Evolutionary conservation across 2,888 invertebrate genomes (phyloP).

Genomic region (Sipha maydis): DNA sequence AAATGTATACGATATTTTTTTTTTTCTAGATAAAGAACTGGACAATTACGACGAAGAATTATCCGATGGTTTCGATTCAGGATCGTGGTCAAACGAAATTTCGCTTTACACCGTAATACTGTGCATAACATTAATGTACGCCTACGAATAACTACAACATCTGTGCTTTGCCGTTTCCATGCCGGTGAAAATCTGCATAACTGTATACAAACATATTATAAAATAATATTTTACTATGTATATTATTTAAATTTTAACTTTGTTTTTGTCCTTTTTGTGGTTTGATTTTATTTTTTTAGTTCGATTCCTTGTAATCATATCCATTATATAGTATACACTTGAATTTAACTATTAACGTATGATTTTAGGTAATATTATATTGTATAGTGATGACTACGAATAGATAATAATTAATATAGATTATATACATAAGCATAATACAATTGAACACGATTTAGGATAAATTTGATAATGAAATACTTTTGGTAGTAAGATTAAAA

Average conservation of each 20-base stretch:
- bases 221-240: too few species aligned
- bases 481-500: background rate
- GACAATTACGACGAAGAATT: conserved; percentile 25
- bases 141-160: background rate
- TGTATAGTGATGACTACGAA: background rate
- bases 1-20: background rate
- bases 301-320: background rate
- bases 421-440: background rate
- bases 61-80: conserved; percentile 39
- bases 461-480: conserved; percentile 6
- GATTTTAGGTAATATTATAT: background rate
- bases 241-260: background rate
- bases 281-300: conserved; percentile 23
- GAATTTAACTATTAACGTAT: background rate
- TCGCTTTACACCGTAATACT: background rate
- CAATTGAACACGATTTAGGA: background rate
- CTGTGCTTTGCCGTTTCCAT: too few species aligned
- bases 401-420: background rate
- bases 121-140: background rate
- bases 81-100: background rate
- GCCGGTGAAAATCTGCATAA: too few species aligned
- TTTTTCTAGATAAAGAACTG: conserved; percentile 24
- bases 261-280: background rate
- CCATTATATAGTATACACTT: background rate
- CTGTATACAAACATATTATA: too few species aligned